phyloP scores from a whole-genome alignment of 2,797 vertebrate species.

The Synanceia verrucosa region DNA sequence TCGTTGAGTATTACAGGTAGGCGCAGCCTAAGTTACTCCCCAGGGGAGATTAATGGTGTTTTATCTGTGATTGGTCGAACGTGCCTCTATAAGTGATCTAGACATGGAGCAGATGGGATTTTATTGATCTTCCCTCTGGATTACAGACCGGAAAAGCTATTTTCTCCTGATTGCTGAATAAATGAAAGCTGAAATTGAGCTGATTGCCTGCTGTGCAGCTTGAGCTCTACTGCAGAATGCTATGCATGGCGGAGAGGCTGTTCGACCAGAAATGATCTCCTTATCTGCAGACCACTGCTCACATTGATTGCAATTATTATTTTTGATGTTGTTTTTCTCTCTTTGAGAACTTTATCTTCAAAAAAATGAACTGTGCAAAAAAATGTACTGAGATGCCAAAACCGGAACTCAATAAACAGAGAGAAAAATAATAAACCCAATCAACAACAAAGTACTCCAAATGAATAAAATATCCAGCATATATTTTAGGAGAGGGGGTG shows the following conservation, averaged over 20 bases:
- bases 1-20: constrained; percentile 92
- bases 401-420: constrained; percentile 23
- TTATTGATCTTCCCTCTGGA: constrained; percentile 52
- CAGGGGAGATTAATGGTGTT: constrained; percentile 9
- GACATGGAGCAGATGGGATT: constrained; percentile 58
- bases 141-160: constrained; percentile 57
- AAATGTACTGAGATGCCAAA: not conserved
- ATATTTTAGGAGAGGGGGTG: constrained; percentile 9
- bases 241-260: constrained; percentile 33
- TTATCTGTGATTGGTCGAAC: constrained; percentile 18
- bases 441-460: constrained; percentile 36
- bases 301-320: constrained; percentile 47
- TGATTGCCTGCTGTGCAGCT: constrained; percentile 43
- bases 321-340: constrained; percentile 20
- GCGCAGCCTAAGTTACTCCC: constrained; percentile 5
- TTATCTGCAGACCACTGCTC: constrained; percentile 26
- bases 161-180: constrained; percentile 62
- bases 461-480: constrained; percentile 44
- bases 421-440: constrained; percentile 11
- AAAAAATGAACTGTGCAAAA: not conserved
- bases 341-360: constrained; percentile 16
- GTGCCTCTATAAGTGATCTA: constrained; percentile 27
- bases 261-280: constrained; percentile 52
- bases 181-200: constrained; percentile 64
- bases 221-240: constrained; percentile 23